Conservation (phyloP, 1,140 invertebrate species). For the Drosophila pandora region DNA sequence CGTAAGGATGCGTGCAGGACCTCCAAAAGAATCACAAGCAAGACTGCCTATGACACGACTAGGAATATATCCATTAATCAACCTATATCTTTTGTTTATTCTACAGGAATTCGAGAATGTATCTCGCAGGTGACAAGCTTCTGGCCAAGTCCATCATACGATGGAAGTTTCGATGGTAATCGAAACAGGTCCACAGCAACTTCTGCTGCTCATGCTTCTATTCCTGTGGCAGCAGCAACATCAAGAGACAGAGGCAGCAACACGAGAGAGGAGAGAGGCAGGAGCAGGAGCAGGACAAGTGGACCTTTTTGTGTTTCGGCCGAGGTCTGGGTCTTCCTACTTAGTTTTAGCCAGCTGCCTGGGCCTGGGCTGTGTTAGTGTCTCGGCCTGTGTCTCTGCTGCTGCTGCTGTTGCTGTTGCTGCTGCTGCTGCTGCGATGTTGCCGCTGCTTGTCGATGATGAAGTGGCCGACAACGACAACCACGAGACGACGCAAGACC, state of each 20-base stretch:
- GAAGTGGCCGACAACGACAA: constrained; percentile 66
- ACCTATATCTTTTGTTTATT: too few relatives aligned
- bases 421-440: constrained; percentile 1
- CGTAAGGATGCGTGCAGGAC: constrained; percentile 1
- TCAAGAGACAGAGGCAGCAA: constrained; percentile 5
- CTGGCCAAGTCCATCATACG: constrained; percentile 7
- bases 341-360: constrained; percentile 71
- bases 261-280: constrained; percentile 13
- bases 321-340: constrained; percentile 46
- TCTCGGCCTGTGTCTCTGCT: constrained; percentile 26
- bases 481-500: constrained; percentile 42
- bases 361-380: neutral
- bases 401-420: constrained; percentile 5
- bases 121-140: too few relatives aligned
- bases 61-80: neutral
- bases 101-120: too few relatives aligned
- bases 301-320: constrained; percentile 47
- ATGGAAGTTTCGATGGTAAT: constrained; percentile 32
- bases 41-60: neutral
- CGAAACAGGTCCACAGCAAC: neutral
- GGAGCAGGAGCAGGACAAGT: constrained; percentile 33
- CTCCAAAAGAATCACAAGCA: too few relatives aligned
- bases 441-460: constrained; percentile 72
- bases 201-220: neutral
- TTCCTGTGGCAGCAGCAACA: neutral